These are phyloP conservation scores for Pinna nobilis DNA, from an alignment of 1,140 invertebrate genomes.

Conservation along the genomic window DNA sequence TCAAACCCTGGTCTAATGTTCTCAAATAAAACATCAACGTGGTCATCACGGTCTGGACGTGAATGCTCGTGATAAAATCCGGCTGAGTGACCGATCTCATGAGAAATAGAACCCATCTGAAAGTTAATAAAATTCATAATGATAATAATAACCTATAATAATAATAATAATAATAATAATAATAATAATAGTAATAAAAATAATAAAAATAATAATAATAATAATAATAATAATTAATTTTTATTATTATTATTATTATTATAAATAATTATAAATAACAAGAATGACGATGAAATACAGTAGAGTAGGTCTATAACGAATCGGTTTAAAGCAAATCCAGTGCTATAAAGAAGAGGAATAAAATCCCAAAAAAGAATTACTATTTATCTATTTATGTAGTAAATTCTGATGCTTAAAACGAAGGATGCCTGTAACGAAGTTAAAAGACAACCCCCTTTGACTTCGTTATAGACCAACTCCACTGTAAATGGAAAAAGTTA, in stretches of 20 bases:
- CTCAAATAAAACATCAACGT: conserved; percentile 81
- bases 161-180: background rate
- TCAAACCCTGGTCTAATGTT: conserved; percentile 78
- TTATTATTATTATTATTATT: background rate
- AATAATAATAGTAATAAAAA: background rate
- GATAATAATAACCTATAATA: background rate
- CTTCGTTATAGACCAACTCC: too few species aligned
- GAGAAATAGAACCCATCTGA: conserved; percentile 66
- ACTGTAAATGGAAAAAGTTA: too few species aligned
- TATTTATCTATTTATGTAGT: too few species aligned
- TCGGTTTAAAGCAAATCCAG: too few species aligned
- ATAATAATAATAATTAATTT: background rate
- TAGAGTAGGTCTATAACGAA: too few species aligned
- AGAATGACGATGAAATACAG: background rate
- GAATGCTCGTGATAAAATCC: conserved; percentile 93
- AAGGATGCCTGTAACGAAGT: too few species aligned
- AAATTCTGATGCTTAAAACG: too few species aligned
- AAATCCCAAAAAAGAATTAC: too few species aligned
- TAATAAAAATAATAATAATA: background rate
- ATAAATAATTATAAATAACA: background rate
- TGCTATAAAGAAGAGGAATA: too few species aligned
- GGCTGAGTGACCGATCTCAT: conserved; percentile 89
- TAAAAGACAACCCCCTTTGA: too few species aligned
- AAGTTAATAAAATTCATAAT: background rate
- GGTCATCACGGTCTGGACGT: conserved; percentile 85